A percentile compares a stretch with the other conserved stretches of the same genome.
These are phyloP conservation scores for Drosophila paramelanica DNA, from an alignment of 2,888 invertebrate species.

Conservation along the genomic window DNA sequence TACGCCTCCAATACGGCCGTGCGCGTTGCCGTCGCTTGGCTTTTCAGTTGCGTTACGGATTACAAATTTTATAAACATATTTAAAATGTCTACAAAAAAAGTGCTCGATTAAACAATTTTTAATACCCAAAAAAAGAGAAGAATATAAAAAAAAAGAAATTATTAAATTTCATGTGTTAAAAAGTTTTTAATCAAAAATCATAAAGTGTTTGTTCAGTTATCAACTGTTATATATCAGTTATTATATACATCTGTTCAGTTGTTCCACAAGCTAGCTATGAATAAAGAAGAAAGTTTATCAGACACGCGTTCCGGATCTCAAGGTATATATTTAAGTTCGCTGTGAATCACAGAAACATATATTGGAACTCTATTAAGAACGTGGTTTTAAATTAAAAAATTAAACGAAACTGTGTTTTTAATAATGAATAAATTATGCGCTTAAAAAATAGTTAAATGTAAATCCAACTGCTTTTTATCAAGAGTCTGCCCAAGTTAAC, in stretches of 20 bases:
- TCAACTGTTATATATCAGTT: background rate
- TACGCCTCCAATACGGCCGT: slow-evolving; percentile 21
- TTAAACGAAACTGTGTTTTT: background rate
- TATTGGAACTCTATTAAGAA: background rate
- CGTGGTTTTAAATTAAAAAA: background rate
- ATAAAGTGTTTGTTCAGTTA: slow-evolving; percentile 22
- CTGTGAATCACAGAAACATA: background rate
- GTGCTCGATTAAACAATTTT: slow-evolving; percentile 9
- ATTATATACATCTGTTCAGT: background rate
- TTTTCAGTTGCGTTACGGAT: background rate
- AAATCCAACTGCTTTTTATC: too few species aligned
- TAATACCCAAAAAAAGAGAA: background rate
- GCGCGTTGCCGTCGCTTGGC: slow-evolving; percentile 46
- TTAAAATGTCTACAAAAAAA: slow-evolving; percentile 22
- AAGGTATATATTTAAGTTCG: slow-evolving; percentile 62
- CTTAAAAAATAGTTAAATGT: too few species aligned
- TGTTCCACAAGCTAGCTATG: slow-evolving; percentile 48
- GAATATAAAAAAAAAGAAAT: background rate
- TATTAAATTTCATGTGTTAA: slow-evolving; percentile 12
- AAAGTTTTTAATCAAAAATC: background rate
- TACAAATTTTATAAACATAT: background rate
- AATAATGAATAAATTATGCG: too few species aligned
- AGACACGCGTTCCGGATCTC: slow-evolving; percentile 71
- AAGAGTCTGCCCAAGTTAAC: too few species aligned
- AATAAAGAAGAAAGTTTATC: slow-evolving; percentile 75